phyloP scores from a whole-genome alignment of 2,888 invertebrate genomes.

The Lutraria lutraria region DNA sequence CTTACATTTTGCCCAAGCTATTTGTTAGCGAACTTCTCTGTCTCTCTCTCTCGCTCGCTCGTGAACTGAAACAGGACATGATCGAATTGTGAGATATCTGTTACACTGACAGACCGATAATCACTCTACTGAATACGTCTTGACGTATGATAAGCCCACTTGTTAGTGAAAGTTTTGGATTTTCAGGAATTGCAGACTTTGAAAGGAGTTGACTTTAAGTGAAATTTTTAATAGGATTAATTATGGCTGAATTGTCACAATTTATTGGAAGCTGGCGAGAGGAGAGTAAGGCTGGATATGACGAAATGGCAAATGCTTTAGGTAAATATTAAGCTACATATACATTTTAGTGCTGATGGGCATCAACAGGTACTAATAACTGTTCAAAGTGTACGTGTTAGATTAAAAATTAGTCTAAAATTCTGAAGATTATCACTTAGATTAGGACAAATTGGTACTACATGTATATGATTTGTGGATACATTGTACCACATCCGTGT shows the following conservation, averaged over 20 bases:
- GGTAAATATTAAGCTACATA: slow-evolving; percentile 51
- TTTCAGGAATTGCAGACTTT: background rate
- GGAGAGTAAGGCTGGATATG: slow-evolving; percentile 72
- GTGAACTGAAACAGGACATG: background rate
- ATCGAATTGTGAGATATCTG: background rate
- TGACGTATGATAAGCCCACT: background rate
- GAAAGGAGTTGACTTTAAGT: background rate
- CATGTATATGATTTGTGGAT: too few relatives aligned
- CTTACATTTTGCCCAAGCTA: background rate
- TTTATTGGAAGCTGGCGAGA: slow-evolving; percentile 76
- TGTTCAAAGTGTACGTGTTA: too few relatives aligned
- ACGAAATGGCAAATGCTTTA: slow-evolving; percentile 72
- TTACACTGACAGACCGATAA: background rate
- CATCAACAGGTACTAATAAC: too few relatives aligned
- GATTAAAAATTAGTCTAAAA: too few relatives aligned
- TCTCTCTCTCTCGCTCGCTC: background rate
- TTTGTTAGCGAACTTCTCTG: background rate
- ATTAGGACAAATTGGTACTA: too few relatives aligned
- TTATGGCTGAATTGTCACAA: slow-evolving; percentile 68
- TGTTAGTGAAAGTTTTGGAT: background rate
- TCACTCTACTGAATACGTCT: background rate
- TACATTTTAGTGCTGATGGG: too few relatives aligned
- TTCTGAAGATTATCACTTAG: too few relatives aligned
- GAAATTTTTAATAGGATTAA: background rate
- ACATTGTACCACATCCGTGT: too few relatives aligned